Percentiles rank a stretch among this genome's conserved stretches.
Evolutionary conservation across 2,888 invertebrate species (phyloP).

Genomic region (Zygogramma bicolorata): DNA sequence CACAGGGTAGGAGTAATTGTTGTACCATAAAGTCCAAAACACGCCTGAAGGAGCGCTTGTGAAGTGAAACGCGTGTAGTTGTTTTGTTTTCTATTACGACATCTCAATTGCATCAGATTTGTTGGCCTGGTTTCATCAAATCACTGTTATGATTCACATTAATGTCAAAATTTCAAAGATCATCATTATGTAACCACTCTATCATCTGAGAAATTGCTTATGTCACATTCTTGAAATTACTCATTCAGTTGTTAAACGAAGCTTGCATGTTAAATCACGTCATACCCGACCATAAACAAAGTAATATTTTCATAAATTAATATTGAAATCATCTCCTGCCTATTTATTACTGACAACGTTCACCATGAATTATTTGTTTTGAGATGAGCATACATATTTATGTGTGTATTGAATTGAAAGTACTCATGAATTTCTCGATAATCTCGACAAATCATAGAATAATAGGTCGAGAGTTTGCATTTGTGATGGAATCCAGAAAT

Average conservation of each 20-base stretch:
- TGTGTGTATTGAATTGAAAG: slow-evolving; percentile 21
- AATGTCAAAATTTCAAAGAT: too few species aligned
- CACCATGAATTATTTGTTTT: slow-evolving; percentile 50
- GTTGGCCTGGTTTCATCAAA: too few species aligned
- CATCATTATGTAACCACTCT: neutral
- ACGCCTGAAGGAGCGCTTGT: too few species aligned
- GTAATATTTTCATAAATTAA: slow-evolving; percentile 51
- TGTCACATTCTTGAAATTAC: neutral
- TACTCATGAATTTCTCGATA: neutral
- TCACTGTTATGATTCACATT: too few species aligned
- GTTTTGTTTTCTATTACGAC: too few species aligned
- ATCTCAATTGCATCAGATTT: too few species aligned
- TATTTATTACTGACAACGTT: slow-evolving; percentile 43
- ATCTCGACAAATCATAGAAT: slow-evolving; percentile 1
- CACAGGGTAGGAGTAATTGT: too few species aligned
- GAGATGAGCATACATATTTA: slow-evolving; percentile 38
- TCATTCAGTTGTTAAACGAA: neutral
- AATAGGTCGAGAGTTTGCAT: neutral
- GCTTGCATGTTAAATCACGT: neutral
- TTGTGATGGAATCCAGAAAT: neutral
- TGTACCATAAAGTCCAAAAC: too few species aligned
- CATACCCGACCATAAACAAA: slow-evolving; percentile 37
- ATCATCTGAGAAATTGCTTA: neutral
- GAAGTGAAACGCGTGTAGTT: too few species aligned
- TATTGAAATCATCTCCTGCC: slow-evolving; percentile 49